Evolutionary conservation across 2,113 vertebrate species (phyloP).

Genomic region (Myotis yumanensis): DNA sequence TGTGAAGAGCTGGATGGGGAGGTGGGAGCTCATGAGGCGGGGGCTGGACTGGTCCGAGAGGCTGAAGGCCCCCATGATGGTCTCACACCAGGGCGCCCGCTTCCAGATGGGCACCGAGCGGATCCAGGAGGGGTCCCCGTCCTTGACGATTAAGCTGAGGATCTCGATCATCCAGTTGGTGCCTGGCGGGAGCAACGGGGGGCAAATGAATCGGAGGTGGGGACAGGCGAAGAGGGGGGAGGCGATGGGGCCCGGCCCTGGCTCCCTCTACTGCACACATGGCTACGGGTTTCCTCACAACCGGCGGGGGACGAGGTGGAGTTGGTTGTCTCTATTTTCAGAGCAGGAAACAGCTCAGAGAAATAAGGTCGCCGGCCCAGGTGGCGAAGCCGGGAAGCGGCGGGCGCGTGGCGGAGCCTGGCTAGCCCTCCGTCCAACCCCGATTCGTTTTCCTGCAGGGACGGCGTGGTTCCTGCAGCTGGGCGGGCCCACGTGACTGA

Average conservation of each 20-base stretch:
- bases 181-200: constrained; percentile 41
- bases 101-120: constrained; percentile 89
- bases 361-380: background rate
- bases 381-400: background rate
- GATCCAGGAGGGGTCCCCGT: constrained; percentile 86
- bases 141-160: constrained; percentile 87
- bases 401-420: rapidly evolving
- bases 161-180: constrained; percentile 95
- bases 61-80: constrained; percentile 68
- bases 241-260: rapidly evolving
- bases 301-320: background rate
- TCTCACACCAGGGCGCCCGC: constrained; percentile 90
- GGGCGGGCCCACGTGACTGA: background rate
- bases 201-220: rapidly evolving
- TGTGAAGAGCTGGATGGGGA: constrained; percentile 86
- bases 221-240: rapidly evolving
- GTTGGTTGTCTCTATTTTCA: background rate
- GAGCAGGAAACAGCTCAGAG: background rate
- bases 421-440: background rate
- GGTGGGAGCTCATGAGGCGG: constrained; percentile 87
- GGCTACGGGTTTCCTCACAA: background rate
- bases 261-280: background rate
- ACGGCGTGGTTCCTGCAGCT: rapidly evolving
- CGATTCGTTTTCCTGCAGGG: background rate
- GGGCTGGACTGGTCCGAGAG: constrained; percentile 78